Percentiles rank a stretch among this genome's conserved stretches.
phyloP scores from a whole-genome alignment of 2,888 invertebrate genomes.

The Melipona beecheii region DNA sequence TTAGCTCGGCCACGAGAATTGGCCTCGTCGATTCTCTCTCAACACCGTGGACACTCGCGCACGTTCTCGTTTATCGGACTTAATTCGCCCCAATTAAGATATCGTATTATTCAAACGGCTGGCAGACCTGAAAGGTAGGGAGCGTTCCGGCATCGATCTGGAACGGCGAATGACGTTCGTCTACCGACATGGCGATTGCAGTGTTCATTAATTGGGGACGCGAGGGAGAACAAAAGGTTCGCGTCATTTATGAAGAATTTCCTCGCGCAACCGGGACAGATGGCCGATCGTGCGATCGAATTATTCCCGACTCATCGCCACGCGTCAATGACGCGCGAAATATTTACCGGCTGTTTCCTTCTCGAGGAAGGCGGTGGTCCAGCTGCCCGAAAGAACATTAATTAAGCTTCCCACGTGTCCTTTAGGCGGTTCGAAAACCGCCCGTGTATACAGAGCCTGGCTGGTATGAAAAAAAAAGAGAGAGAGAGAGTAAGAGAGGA shows the following conservation, averaged over 20 bases:
- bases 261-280: not conserved
- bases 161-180: not conserved
- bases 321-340: constrained; percentile 31
- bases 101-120: not conserved
- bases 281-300: constrained; percentile 1
- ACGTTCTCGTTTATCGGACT: not conserved
- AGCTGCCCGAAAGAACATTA: constrained; percentile 52
- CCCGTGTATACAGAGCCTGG: constrained; percentile 31
- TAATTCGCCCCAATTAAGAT: not conserved
- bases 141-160: not conserved
- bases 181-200: not conserved
- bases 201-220: constrained; percentile 24
- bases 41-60: not conserved
- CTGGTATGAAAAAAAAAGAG: constrained; percentile 11
- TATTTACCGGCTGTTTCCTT: constrained; percentile 32
- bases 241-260: constrained; percentile 4
- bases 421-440: constrained; percentile 60
- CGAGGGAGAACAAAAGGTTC: not conserved
- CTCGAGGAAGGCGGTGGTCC: constrained; percentile 20
- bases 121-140: not conserved
- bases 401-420: constrained; percentile 65
- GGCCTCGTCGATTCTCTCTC: too few relatives aligned
- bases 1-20: too few relatives aligned
- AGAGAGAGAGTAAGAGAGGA: not conserved
- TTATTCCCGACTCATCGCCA: constrained; percentile 6